phyloP scores from a whole-genome alignment of 1,140 invertebrate species.

The Plectrocnemia conspersa region DNA sequence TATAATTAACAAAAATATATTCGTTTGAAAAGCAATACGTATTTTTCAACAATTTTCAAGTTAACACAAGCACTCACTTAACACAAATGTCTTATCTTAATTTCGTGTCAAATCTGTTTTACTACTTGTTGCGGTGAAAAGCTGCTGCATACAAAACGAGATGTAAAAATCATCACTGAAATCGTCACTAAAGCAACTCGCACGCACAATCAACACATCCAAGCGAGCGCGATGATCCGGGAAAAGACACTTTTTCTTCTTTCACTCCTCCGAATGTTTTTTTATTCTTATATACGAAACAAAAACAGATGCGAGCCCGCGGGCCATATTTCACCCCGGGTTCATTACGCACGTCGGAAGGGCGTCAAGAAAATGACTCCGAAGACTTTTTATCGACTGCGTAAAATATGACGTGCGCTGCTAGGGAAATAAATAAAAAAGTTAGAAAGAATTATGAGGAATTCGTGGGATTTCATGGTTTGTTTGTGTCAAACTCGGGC shows the following conservation, averaged over 20 bases:
- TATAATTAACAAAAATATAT: no score
- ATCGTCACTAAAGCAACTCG: no score
- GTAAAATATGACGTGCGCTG: background rate
- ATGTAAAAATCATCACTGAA: no score
- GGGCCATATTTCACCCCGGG: background rate
- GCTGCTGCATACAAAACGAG: no score
- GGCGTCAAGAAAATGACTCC: slow-evolving; percentile 1
- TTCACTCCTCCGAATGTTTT: background rate
- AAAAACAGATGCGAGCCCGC: background rate
- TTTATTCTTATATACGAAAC: background rate
- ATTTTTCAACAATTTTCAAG: no score
- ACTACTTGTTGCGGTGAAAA: no score
- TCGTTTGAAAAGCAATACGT: no score
- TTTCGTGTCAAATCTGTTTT: no score
- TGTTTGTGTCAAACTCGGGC: slow-evolving; percentile 20
- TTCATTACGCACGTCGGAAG: background rate
- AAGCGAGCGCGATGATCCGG: background rate
- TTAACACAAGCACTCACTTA: no score
- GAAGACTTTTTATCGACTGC: background rate
- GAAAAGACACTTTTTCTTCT: background rate
- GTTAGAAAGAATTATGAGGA: slow-evolving; percentile 16
- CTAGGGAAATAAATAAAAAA: background rate
- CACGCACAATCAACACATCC: slow-evolving; percentile 6
- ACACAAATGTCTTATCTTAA: no score
- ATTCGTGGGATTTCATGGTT: slow-evolving; percentile 25